Evolutionary conservation across 1,140 invertebrate species (phyloP).

Genomic region (Sycobia sp.): DNA sequence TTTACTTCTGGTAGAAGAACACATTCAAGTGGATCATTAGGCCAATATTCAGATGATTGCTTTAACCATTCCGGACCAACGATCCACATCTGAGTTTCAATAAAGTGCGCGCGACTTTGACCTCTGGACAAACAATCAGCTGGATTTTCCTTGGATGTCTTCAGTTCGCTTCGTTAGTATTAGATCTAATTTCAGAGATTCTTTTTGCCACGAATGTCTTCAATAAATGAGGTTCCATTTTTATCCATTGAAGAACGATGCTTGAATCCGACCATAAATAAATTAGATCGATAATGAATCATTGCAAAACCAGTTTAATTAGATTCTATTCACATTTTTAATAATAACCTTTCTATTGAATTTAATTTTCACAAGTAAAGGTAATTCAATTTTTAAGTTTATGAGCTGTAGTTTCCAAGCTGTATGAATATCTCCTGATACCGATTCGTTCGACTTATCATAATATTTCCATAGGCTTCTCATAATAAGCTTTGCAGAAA

Average conservation of each 20-base stretch:
- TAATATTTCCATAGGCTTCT: constrained; percentile 36
- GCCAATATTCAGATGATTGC: neutral
- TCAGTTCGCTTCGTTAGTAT: neutral
- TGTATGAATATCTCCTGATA: constrained; percentile 11
- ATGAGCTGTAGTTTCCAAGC: no score
- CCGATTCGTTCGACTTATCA: constrained; percentile 35
- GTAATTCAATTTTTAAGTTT: constrained; percentile 5
- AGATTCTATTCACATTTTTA: constrained; percentile 6
- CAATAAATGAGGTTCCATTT: neutral
- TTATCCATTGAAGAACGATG: constrained; percentile 10
- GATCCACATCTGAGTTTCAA: neutral
- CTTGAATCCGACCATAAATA: no score
- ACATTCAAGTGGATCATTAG: no score
- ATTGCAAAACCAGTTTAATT: constrained; percentile 42
- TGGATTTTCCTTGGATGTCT: no score
- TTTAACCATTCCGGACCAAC: neutral
- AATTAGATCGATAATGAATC: constrained; percentile 33
- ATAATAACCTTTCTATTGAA: constrained; percentile 24
- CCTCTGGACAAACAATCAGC: no score
- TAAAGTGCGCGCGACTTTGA: neutral
- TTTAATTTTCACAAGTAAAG: constrained; percentile 23
- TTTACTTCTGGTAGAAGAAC: neutral
- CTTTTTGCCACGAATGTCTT: constrained; percentile 11
- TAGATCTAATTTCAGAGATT: constrained; percentile 4
- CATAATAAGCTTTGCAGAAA: constrained; percentile 39